Evolutionary conservation across 2,888 invertebrate species (phyloP), one percentile per base, ranked within the genome.

Genomic region (Scaptodrosophila latifasciaeformis): DNA sequence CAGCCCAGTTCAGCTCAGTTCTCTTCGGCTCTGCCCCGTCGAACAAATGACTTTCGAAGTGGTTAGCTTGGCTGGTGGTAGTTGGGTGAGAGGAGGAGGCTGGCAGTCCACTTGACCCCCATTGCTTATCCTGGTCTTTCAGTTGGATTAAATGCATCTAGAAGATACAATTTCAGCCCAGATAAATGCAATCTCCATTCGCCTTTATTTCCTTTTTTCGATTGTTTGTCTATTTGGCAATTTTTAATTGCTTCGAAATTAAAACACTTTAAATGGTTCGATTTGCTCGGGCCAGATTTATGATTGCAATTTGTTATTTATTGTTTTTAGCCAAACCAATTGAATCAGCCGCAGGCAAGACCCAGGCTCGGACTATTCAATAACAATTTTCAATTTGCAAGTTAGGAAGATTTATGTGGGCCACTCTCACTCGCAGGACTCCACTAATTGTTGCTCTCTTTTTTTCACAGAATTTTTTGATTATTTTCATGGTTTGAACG

Each of bases 261-360:
- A 77, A 80, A 80, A 59, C 59, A 59, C 47, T 69, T 52, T 60
- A 59, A 68, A 62, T 58, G 62, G 59, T 57, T 58, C 30, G 21
- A 34, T 47, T 47, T 29, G 6, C 10, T 29, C 10, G 6, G 47
- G 18, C 37, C 61, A 65, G 70, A 78, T 75, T 78, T 75, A 81
- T 70, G 76, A 62, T 67, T 70, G 53, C 71, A 54, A 67, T 77
- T 70, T 59, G 67, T 80, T 80, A 81, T 75, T 74, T 77, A 77
- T 74, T 62, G 60, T 51, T 12, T 31, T 35, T 37, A 21, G 47
- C 27, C 29, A n/a, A n/a, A n/a, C n/a, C n/a, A n/a, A n/a, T n/a
- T n/a, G n/a, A n/a, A n/a, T n/a, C n/a, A n/a, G n/a, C n/a, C 17
- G 17, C 18, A 10, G 3, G 4, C 12, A n/a, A 15, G 0, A 27